Evolutionary conservation across 2,888 invertebrate species (phyloP), one percentile per base, ranked within the genome.

Genomic region (Athalia cordata): DNA sequence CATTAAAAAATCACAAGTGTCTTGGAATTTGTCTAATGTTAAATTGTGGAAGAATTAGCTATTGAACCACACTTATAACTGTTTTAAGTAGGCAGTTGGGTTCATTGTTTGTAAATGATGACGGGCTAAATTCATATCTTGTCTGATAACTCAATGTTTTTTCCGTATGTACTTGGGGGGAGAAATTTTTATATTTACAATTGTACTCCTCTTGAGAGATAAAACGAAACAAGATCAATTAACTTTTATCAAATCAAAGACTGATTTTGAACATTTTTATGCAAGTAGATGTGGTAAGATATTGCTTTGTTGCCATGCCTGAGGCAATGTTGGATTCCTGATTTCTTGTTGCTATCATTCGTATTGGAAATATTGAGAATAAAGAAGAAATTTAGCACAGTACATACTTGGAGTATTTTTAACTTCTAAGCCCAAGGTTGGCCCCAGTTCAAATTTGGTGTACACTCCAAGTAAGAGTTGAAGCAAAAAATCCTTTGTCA

Each of bases 341-440:
- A 8, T 29, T 50, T 11, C 55, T 68, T 55, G 11, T 29, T 5
- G 3, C 3, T 9, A 68, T 68, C 29, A 11, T 43, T 68, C 29
- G 13, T 67, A 67, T 67, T 67, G 68, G 43, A n/a, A 68, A 68
- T 68, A 68, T 68, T 68, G 68, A n/a, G 68, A 68, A 68, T 68
- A 68, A 68, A 68, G 67, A 55, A 47, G 43, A 68, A 68, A 68
- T 68, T 68, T n/a, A 68, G 68, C 68, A 68, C 52, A 55, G 68
- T 55, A 68, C 68, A 29, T 68, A 68, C 52, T 68, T 55, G 68
- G 55, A 68, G 68, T 68, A 68, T 55, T 68, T 68, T 68, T 68
- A 68, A 68, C 68, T 68, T 68, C 68, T 68, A 68, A 68, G 43
- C 50, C 68, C 52, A 68, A 52, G 68, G 68, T 68, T 68, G 68